Evolutionary conservation across 2,888 invertebrate genomes (phyloP).

Genomic region (Lasiommata megera): DNA sequence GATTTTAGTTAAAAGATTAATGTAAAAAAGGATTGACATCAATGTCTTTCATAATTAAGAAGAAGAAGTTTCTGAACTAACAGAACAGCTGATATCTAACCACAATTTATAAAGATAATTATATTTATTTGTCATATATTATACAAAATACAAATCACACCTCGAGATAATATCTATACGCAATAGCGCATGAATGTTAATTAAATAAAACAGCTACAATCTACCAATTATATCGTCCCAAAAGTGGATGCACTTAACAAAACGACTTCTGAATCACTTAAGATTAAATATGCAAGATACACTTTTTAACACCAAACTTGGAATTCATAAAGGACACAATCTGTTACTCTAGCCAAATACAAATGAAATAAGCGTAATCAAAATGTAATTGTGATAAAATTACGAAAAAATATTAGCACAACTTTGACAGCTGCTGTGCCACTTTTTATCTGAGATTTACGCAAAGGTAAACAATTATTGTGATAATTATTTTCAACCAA

Average conservation of each 20-base stretch:
- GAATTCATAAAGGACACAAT: not conserved
- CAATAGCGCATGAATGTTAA: not conserved
- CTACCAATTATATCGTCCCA: not conserved
- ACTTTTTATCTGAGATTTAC: slow-evolving; percentile 45
- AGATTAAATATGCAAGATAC: not conserved
- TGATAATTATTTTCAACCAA: slow-evolving; percentile 29
- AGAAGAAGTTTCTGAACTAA: not conserved
- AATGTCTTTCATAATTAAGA: too few species aligned
- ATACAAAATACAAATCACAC: not conserved
- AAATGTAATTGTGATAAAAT: slow-evolving; percentile 25
- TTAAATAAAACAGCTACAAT: not conserved
- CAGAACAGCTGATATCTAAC: not conserved
- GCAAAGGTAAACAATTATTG: slow-evolving; percentile 29
- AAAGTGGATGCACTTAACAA: not conserved
- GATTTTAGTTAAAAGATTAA: too few species aligned
- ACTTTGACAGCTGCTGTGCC: slow-evolving; percentile 62
- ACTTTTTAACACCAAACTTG: not conserved
- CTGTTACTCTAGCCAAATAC: slow-evolving; percentile 9
- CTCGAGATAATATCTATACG: not conserved
- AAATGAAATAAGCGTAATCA: slow-evolving; percentile 40
- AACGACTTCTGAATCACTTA: not conserved
- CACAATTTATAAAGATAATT: not conserved
- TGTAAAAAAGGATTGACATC: too few species aligned
- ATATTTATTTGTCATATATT: not conserved
- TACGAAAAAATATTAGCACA: slow-evolving; percentile 37